phyloP scores from a whole-genome alignment of 2,888 invertebrate genomes.

The Embidobia sp. region DNA sequence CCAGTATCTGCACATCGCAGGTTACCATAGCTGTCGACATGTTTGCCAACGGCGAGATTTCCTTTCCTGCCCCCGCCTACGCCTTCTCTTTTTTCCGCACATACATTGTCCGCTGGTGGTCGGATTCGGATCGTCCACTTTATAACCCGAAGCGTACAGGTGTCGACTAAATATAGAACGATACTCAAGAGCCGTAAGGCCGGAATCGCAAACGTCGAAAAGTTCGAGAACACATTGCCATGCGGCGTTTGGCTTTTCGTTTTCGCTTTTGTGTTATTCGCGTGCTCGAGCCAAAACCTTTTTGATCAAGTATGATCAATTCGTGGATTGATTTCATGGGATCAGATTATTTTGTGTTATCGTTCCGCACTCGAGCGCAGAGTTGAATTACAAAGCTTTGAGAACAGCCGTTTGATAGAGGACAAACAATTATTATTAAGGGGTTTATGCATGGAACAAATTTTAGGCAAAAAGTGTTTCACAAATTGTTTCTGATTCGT shows the following conservation, averaged over 20 bases:
- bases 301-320: too few species aligned
- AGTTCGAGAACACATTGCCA: slow-evolving; percentile 40
- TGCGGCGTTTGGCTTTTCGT: slow-evolving; percentile 20
- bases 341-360: too few species aligned
- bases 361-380: too few species aligned
- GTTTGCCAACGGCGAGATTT: slow-evolving; percentile 66
- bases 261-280: slow-evolving; percentile 17
- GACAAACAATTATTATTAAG: too few species aligned
- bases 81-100: slow-evolving; percentile 57
- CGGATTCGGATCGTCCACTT: slow-evolving; percentile 57
- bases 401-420: too few species aligned
- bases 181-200: slow-evolving; percentile 48
- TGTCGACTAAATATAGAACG: slow-evolving; percentile 62
- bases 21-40: slow-evolving; percentile 64
- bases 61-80: slow-evolving; percentile 68
- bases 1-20: slow-evolving; percentile 53
- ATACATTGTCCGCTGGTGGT: slow-evolving; percentile 59
- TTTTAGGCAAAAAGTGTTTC: too few species aligned
- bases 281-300: too few species aligned
- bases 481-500: too few species aligned
- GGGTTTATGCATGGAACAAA: too few species aligned
- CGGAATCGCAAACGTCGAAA: slow-evolving; percentile 43
- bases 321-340: too few species aligned
- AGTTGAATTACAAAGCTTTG: too few species aligned
- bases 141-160: slow-evolving; percentile 64